Evolutionary conservation across 2,113 vertebrate genomes (phyloP).

Genomic region (Brachionichthys hirsutus): DNA sequence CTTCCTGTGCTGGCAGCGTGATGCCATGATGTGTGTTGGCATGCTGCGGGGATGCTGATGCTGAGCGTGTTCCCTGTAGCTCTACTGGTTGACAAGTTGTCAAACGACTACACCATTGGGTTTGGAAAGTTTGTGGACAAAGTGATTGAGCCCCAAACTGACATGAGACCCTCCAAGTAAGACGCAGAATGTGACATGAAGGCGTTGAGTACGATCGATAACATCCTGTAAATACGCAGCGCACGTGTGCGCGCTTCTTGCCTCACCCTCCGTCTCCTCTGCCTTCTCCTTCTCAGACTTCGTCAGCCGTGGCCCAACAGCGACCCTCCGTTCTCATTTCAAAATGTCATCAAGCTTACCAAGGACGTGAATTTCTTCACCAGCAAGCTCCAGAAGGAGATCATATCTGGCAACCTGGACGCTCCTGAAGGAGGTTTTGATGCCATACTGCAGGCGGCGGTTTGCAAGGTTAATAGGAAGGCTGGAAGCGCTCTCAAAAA

Average conservation of each 20-base stretch:
- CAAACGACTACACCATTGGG: constrained; percentile 88
- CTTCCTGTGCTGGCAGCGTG: background rate
- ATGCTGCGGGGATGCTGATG: background rate
- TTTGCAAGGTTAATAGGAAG: constrained; percentile 81
- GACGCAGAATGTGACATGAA: constrained; percentile 48
- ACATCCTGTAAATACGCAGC: no score
- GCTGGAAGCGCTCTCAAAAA: background rate
- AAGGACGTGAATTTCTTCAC: constrained; percentile 72
- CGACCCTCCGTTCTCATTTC: constrained; percentile 90
- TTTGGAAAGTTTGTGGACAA: constrained; percentile 99
- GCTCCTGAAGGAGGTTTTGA: constrained; percentile 96
- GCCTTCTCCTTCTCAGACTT: constrained; percentile 76
- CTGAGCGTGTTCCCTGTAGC: constrained; percentile 70
- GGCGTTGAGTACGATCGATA: background rate
- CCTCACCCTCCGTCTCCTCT: background rate
- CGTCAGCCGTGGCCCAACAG: constrained; percentile 86
- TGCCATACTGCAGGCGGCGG: constrained; percentile 92
- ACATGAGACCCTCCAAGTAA: constrained; percentile 94
- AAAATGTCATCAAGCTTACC: constrained; percentile 90
- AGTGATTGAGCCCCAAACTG: constrained; percentile 94
- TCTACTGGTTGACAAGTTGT: constrained; percentile 75
- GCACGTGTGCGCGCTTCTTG: background rate
- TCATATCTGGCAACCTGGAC: constrained; percentile 93
- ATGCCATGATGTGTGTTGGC: background rate
- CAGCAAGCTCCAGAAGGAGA: constrained; percentile 79